Base-by-base conservation (phyloP, 2,888 invertebrate genomes). In the Ametastegia equiseti region DNA sequence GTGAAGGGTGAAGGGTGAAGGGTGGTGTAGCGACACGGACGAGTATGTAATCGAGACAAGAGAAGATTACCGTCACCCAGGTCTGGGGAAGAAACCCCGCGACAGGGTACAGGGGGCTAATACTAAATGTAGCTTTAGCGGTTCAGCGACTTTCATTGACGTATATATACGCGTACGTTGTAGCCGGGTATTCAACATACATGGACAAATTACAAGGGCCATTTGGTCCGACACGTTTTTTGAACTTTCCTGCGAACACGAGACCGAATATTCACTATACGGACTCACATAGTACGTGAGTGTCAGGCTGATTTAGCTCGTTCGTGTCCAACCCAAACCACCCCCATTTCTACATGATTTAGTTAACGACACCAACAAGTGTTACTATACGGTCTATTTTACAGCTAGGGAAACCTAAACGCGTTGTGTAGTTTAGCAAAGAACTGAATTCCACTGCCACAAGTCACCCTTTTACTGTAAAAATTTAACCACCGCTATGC, bases 21-120 rank as follows among this genome's bases (percentile, higher is more conserved):
- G 75, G 75, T 50, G 33, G 30, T 78, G 78, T 75, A 11, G 42
- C 78, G 78, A 78, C 78, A 45, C 27, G 42, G 78, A 78, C 60
- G 78, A 78, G 78, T 63, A 78, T 63, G 78, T 78, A 78, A 78
- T 78, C 78, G 78, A 78, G 78, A 78, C 78, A 78, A 78, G 78
- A 63, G 60, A 78, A 78, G 78, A 78, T 78, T 78, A 78, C 78
- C 60, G 78, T 60, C 78, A 50, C 33, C 71, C 13, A 42, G 60
- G 42, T 60, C 39, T 39, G 42, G 42, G n/a, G n/a, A n/a, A 11
- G 78, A 75, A 39, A 42, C 57, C 75, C 71, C 30, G 23, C 71
- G 71, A 71, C 45, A 36, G 65, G 65, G 65, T 27, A 39, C 36
- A 67, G 19, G 23, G 27, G 23, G 27, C 47, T n/a, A 47, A 71